Evolutionary conservation across 2,113 vertebrate species (phyloP).

Genomic region (Boulengeromyrus knoepffleri): DNA sequence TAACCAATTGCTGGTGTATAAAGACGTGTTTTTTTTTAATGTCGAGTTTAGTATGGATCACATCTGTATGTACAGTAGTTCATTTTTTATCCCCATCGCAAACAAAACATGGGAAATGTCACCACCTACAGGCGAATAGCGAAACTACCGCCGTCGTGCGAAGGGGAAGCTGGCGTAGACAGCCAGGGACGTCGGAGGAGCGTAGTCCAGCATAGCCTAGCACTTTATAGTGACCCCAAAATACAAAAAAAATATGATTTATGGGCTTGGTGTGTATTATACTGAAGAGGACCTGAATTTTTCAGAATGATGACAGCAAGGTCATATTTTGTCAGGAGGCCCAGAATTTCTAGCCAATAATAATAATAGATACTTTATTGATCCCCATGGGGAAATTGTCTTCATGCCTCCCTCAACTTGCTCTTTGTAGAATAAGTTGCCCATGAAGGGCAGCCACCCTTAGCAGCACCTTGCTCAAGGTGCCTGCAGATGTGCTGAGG

Average conservation of each 20-base stretch:
- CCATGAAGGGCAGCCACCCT: too few relatives aligned
- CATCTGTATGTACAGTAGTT: background rate
- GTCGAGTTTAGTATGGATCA: background rate
- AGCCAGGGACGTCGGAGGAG: background rate
- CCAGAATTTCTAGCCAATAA: too few relatives aligned
- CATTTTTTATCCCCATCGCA: background rate
- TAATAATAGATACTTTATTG: too few relatives aligned
- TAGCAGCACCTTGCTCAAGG: background rate
- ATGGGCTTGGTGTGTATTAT: background rate
- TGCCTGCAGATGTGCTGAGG: too few relatives aligned
- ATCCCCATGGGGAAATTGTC: too few relatives aligned
- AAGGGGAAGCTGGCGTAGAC: background rate
- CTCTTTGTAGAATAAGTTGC: too few relatives aligned
- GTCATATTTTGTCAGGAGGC: background rate
- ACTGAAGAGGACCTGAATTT: background rate
- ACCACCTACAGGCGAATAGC: background rate
- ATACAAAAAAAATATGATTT: background rate
- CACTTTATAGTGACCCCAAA: background rate
- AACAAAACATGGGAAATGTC: background rate
- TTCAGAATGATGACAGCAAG: background rate
- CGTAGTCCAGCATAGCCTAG: background rate
- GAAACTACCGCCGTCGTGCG: background rate
- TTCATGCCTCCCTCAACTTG: too few relatives aligned
- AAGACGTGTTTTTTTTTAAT: background rate
- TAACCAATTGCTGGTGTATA: constrained; percentile 50